Conservation (phyloP, 2,113 vertebrate species). For the Gavia stellata region DNA sequence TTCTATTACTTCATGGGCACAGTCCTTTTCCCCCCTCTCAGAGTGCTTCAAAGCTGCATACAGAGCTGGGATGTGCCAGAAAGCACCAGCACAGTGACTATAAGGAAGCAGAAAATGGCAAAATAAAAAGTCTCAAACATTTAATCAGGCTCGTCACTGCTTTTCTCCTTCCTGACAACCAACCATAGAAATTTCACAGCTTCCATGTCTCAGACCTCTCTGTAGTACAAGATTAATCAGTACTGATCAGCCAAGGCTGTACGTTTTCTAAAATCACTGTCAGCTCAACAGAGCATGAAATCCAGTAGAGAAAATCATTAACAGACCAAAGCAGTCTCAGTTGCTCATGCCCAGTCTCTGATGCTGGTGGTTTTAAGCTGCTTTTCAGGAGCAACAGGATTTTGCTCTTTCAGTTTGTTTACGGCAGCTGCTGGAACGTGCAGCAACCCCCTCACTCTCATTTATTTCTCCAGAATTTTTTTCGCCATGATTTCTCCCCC, state of each 20-base stretch:
- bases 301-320: slow-evolving; percentile 43
- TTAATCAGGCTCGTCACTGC: neutral
- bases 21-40: neutral
- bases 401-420: neutral
- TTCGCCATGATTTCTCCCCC: neutral
- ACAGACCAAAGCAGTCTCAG: neutral
- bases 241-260: neutral
- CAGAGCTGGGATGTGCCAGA: neutral
- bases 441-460: neutral
- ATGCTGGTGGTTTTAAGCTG: neutral
- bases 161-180: neutral
- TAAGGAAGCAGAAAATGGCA: neutral
- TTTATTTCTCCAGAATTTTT: neutral
- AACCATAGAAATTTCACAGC: neutral
- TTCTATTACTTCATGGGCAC: neutral
- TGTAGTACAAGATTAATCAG: slow-evolving; percentile 31
- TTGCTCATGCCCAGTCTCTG: neutral
- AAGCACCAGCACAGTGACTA: neutral
- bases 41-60: neutral
- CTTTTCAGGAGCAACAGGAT: neutral
- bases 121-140: neutral
- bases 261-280: slow-evolving; percentile 25
- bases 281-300: slow-evolving; percentile 38
- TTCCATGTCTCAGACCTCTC: neutral
- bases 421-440: rapidly evolving